Percentiles rank a stretch among this genome's conserved stretches.
phyloP scores from a whole-genome alignment of 2,113 vertebrate genomes.

The Eubucco bourcierii region DNA sequence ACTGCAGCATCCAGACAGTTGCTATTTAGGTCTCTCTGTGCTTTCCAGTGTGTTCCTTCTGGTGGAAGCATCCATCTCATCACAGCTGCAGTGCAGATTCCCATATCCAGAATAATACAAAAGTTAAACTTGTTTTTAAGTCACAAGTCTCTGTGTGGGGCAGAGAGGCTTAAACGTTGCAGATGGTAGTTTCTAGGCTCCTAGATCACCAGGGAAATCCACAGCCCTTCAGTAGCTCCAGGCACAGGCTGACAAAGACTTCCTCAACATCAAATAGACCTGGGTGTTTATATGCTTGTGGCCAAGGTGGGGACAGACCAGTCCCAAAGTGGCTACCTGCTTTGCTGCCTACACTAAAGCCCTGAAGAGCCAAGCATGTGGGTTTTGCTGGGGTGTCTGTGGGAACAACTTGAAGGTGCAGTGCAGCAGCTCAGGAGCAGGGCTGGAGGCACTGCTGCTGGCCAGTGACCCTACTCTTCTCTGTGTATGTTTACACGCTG shows the following conservation, averaged over 20 bases:
- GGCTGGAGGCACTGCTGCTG: neutral
- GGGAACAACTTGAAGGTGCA: neutral
- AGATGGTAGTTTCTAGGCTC: neutral
- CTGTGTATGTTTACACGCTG: neutral
- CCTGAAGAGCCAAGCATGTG: neutral
- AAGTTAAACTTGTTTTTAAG: neutral
- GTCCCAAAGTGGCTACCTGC: neutral
- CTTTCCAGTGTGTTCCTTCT: conserved; percentile 8
- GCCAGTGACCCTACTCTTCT: neutral
- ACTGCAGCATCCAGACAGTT: conserved; percentile 12
- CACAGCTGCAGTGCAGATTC: neutral
- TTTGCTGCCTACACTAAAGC: neutral
- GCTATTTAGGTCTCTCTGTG: conserved; percentile 40
- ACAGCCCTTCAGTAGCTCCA: neutral
- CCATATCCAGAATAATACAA: conserved; percentile 4
- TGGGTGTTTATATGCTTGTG: neutral
- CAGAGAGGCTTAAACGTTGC: neutral
- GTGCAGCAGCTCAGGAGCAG: neutral
- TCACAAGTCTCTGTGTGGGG: rapidly evolving
- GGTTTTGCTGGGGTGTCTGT: neutral
- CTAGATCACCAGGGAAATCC: neutral
- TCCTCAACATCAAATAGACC: neutral
- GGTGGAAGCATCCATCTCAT: neutral
- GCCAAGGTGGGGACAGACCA: neutral
- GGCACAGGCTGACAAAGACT: neutral